Percentiles rank a stretch among this genome's conserved stretches.
These are phyloP conservation scores for Ooceraea biroi DNA, from an alignment of 1,140 invertebrate species.

Conservation along the genomic window DNA sequence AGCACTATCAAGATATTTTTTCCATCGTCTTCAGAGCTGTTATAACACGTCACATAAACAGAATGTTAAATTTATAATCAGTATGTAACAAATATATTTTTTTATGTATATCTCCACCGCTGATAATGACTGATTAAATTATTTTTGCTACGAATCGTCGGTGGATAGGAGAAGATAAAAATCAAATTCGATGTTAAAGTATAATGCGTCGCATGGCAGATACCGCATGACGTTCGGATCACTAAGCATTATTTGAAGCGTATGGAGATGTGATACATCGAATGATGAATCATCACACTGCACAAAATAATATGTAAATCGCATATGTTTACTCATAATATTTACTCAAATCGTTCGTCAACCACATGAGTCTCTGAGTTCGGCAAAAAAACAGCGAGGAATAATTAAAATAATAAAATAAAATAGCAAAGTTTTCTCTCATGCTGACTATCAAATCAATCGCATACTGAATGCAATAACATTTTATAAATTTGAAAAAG, in stretches of 20 bases:
- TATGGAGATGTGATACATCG: slow-evolving; percentile 51
- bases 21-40: neutral
- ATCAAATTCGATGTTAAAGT: slow-evolving; percentile 41
- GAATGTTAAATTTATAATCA: neutral
- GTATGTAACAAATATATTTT: neutral
- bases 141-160: neutral
- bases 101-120: neutral
- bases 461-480: neutral
- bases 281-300: slow-evolving; percentile 33
- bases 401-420: neutral
- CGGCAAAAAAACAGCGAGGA: no score
- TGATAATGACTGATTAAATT: neutral
- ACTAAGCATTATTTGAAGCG: slow-evolving; percentile 57
- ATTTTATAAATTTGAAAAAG: neutral
- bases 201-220: slow-evolving; percentile 6
- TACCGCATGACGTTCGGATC: slow-evolving; percentile 10
- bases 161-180: neutral
- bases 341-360: slow-evolving; percentile 48
- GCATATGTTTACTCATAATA: slow-evolving; percentile 65
- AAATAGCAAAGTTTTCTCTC: neutral
- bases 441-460: neutral
- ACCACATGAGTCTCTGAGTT: neutral
- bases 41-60: neutral
- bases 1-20: neutral
- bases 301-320: slow-evolving; percentile 56